A percentile compares a stretch with the other conserved stretches of the same genome.
Conservation (phyloP, 2,888 invertebrate genomes). For the Tenodera sinensis region DNA sequence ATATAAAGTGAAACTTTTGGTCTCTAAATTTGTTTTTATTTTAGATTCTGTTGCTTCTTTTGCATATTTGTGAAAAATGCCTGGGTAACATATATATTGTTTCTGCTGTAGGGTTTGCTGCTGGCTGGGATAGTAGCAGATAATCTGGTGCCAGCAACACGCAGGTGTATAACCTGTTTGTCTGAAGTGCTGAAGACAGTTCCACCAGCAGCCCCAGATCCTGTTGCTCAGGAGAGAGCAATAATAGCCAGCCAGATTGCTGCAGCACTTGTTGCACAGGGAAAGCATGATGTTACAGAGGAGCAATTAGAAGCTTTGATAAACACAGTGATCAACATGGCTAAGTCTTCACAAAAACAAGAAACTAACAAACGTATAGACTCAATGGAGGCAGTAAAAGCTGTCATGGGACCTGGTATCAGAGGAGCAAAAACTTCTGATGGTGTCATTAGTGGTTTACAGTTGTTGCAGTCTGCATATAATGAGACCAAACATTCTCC, state of each 20-base stretch:
- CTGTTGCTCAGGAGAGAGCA: conserved; percentile 67
- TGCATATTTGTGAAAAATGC: too few species aligned
- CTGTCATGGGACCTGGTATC: conserved; percentile 29
- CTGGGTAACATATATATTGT: too few species aligned
- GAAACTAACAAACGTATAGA: conserved; percentile 52
- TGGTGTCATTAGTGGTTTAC: conserved; percentile 30
- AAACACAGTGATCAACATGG: conserved; percentile 72
- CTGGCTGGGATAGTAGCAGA: conserved; percentile 65
- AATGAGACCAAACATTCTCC: conserved; percentile 30
- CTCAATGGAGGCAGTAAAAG: conserved; percentile 39
- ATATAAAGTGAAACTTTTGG: too few species aligned
- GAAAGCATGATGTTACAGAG: conserved; percentile 75
- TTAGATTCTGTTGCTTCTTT: too few species aligned
- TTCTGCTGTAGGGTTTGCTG: conserved; percentile 63
- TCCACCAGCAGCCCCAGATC: conserved; percentile 5
- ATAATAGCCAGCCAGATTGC: conserved; percentile 80
- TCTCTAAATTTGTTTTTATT: too few species aligned
- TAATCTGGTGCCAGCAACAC: conserved; percentile 65
- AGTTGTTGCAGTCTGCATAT: conserved; percentile 37
- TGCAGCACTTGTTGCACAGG: conserved; percentile 71
- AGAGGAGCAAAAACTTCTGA: conserved; percentile 27
- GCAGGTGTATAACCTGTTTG: conserved; percentile 70
- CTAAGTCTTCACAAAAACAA: conserved; percentile 55
- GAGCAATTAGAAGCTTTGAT: conserved; percentile 75
- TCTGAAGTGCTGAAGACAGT: conserved; percentile 60